phyloP scores from a whole-genome alignment of 2,888 invertebrate genomes.

The Drosophila ustulata region DNA sequence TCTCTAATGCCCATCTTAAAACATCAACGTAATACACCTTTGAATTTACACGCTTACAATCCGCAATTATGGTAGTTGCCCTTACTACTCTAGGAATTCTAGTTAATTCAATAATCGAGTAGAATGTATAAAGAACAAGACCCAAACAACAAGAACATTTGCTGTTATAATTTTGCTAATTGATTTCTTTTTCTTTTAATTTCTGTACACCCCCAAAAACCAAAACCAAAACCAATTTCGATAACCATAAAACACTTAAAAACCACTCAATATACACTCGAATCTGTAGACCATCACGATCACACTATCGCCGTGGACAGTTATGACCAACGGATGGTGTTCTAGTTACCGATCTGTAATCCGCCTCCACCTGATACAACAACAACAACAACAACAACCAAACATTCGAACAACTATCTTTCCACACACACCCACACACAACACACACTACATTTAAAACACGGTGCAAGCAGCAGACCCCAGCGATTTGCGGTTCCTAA shows the following conservation, averaged over 20 bases:
- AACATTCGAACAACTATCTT: conserved; percentile 33
- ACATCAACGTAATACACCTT: conserved; percentile 33
- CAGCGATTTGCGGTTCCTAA: conserved; percentile 48
- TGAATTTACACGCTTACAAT: conserved; percentile 45
- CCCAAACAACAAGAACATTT: conserved; percentile 18
- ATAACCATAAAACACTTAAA: conserved; percentile 17
- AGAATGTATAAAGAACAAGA: background rate
- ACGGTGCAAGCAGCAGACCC: conserved; percentile 61
- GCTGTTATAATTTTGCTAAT: conserved; percentile 73
- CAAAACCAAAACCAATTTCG: conserved; percentile 13
- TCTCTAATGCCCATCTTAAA: conserved; percentile 12
- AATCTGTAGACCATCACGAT: conserved; percentile 83
- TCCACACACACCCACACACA: conserved; percentile 38
- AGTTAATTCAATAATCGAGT: conserved; percentile 34
- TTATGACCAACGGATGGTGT: conserved; percentile 84
- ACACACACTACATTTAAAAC: conserved; percentile 33
- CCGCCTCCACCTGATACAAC: conserved; percentile 24
- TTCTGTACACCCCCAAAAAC: conserved; percentile 60
- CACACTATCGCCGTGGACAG: conserved; percentile 84
- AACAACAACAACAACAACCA: conserved; percentile 48
- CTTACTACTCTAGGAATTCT: conserved; percentile 50
- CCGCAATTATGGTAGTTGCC: conserved; percentile 39
- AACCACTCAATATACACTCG: conserved; percentile 22
- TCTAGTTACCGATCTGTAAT: conserved; percentile 84
- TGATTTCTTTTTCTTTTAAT: conserved; percentile 76